These are phyloP conservation scores for Cantharis rufa DNA, from an alignment of 2,888 invertebrate genomes.

Conservation along the genomic window DNA sequence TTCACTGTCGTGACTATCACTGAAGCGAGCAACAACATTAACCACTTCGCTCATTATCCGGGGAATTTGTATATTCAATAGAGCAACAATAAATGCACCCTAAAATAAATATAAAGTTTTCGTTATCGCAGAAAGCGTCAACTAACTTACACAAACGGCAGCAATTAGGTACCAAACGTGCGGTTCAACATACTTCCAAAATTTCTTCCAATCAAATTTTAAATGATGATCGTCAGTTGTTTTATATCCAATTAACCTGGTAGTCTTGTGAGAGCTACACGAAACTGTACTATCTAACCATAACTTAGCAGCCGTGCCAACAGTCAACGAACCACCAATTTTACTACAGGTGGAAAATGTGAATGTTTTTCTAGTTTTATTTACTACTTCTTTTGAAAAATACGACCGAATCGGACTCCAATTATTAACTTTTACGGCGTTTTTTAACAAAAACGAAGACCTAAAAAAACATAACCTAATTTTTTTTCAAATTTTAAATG, in stretches of 20 bases:
- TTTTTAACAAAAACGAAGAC: slow-evolving; percentile 11
- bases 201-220: slow-evolving; percentile 78
- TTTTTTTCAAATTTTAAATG: slow-evolving; percentile 17
- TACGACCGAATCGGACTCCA: slow-evolving; percentile 12
- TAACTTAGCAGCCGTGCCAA: slow-evolving; percentile 13
- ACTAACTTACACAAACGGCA: slow-evolving; percentile 74
- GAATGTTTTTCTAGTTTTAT: not conserved
- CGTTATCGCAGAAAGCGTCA: not conserved
- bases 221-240: slow-evolving; percentile 56
- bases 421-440: slow-evolving; percentile 7
- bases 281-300: not conserved
- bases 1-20: slow-evolving; percentile 56
- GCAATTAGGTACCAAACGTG: slow-evolving; percentile 76
- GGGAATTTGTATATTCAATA: slow-evolving; percentile 89
- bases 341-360: slow-evolving; percentile 30
- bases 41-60: slow-evolving; percentile 80
- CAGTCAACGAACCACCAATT: slow-evolving; percentile 26
- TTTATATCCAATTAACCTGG: slow-evolving; percentile 49
- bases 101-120: slow-evolving; percentile 54
- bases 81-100: slow-evolving; percentile 86
- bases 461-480: slow-evolving; percentile 10
- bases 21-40: slow-evolving; percentile 71
- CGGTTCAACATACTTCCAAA: slow-evolving; percentile 74
- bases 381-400: slow-evolving; percentile 13
- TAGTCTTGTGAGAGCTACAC: slow-evolving; percentile 44